These are phyloP conservation scores for Tridacna crocea DNA, from an alignment of 2,888 invertebrate genomes.

Conservation along the genomic window DNA sequence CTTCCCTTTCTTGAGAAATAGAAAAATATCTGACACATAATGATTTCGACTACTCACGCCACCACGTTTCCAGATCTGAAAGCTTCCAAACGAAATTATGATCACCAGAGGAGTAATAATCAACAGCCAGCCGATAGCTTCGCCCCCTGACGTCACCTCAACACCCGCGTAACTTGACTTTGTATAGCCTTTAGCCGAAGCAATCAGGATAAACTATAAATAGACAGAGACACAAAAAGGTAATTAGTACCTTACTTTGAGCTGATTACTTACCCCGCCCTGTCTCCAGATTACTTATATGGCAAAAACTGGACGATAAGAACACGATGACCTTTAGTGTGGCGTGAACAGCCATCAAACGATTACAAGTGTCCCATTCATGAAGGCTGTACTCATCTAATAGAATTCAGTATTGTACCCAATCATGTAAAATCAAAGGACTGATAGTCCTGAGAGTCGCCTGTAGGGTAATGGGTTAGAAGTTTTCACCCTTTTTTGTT, in stretches of 20 bases:
- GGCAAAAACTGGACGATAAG: background rate
- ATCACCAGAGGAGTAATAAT: slow-evolving; percentile 36
- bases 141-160: slow-evolving; percentile 16
- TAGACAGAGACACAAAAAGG: background rate
- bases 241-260: too few species aligned
- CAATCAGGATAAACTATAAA: slow-evolving; percentile 38
- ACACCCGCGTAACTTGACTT: slow-evolving; percentile 22
- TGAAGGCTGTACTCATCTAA: too few species aligned
- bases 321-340: background rate
- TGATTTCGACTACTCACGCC: slow-evolving; percentile 14
- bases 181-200: slow-evolving; percentile 26
- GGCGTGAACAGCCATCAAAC: background rate
- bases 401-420: too few species aligned
- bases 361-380: background rate
- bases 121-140: slow-evolving; percentile 35
- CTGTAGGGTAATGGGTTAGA: too few species aligned
- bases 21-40: too few species aligned
- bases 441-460: too few species aligned
- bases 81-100: slow-evolving; percentile 1
- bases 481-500: too few species aligned
- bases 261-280: too few species aligned
- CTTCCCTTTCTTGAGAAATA: too few species aligned
- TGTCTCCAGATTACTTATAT: too few species aligned
- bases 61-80: slow-evolving; percentile 8
- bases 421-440: too few species aligned